These are phyloP conservation scores for Ahaetulla prasina DNA, from an alignment of 2,113 vertebrate species.

Conservation along the genomic window DNA sequence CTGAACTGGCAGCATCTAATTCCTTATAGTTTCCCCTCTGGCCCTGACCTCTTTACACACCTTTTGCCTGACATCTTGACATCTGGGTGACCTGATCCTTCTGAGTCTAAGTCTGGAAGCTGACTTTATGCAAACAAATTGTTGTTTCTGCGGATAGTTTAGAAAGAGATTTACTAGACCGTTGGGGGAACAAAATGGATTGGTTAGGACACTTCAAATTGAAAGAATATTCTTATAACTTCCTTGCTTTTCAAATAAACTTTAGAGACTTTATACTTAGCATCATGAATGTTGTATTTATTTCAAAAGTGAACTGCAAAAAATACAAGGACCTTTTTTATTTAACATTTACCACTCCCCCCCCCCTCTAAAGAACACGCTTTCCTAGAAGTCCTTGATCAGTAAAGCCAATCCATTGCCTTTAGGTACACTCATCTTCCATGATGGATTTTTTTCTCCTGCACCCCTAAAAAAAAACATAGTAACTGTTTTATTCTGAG, in stretches of 20 bases:
- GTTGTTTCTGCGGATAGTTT: not conserved
- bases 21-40: not conserved
- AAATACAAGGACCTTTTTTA: not conserved
- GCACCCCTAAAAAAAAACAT: not conserved
- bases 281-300: not conserved
- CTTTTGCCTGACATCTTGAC: not conserved
- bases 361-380: not conserved
- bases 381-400: not conserved
- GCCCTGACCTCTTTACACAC: not conserved
- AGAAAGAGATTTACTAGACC: not conserved
- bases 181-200: not conserved
- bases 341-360: not conserved
- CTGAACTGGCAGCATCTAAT: not conserved
- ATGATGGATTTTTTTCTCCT: not conserved
- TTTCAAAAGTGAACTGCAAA: not conserved
- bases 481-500: not conserved
- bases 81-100: not conserved
- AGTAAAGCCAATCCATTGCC: not conserved
- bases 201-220: not conserved
- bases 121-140: not conserved
- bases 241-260: not conserved
- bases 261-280: not conserved
- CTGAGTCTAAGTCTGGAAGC: not conserved
- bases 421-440: not conserved
- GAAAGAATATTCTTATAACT: not conserved